These are phyloP conservation scores for Andrena fulva DNA, from an alignment of 2,888 invertebrate species.

Conservation along the genomic window DNA sequence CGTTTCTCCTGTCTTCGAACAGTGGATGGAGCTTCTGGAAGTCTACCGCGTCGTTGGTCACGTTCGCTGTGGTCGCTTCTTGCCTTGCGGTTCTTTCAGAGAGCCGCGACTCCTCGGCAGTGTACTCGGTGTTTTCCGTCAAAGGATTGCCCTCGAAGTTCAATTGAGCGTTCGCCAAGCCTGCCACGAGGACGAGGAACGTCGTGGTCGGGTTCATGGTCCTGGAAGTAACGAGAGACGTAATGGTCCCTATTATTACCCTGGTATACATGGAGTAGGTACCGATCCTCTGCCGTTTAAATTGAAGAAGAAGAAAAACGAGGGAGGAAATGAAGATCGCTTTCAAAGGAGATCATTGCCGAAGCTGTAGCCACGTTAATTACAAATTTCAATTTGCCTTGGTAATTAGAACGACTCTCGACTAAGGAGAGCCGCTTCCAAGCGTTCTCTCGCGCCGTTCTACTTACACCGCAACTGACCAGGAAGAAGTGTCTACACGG, in stretches of 20 bases:
- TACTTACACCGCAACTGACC: constrained; percentile 34
- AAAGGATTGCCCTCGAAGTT: constrained; percentile 82
- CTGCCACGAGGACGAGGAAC: constrained; percentile 51
- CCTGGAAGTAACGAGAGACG: constrained; percentile 59
- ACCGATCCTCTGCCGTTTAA: no score
- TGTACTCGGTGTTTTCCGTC: constrained; percentile 80
- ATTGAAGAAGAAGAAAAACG: no score
- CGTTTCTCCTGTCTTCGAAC: not conserved
- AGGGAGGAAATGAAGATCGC: no score
- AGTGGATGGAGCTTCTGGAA: constrained; percentile 69
- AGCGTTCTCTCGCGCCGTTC: constrained; percentile 41
- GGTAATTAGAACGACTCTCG: constrained; percentile 19
- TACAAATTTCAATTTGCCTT: not conserved
- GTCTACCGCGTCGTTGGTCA: constrained; percentile 17
- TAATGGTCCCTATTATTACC: not conserved
- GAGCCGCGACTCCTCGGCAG: constrained; percentile 79
- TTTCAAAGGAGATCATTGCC: no score
- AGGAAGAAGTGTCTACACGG: not conserved
- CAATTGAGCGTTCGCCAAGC: constrained; percentile 71
- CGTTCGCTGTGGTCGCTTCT: constrained; percentile 55
- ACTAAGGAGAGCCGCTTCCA: not conserved
- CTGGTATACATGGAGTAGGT: no score
- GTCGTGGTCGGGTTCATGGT: constrained; percentile 60
- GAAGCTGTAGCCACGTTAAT: not conserved
- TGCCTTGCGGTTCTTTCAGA: constrained; percentile 66